A percentile compares a stretch with the other conserved stretches of the same genome.
Evolutionary conservation across 2,888 invertebrate species (phyloP).

Genomic region (Tanypteryx hageni): DNA sequence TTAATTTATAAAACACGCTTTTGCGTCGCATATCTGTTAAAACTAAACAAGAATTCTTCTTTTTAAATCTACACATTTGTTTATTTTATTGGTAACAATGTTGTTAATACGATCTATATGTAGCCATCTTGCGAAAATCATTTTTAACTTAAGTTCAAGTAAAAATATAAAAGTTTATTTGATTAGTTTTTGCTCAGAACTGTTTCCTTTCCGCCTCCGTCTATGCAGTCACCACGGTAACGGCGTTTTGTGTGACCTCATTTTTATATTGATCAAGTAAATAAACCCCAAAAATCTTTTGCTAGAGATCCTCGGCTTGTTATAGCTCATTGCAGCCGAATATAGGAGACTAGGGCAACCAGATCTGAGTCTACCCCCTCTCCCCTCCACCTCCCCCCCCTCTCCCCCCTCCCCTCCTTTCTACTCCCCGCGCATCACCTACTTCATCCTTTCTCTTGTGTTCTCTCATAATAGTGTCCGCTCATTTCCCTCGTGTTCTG

Average conservation of each 20-base stretch:
- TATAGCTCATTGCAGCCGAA: constrained; percentile 28
- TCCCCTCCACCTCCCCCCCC: not conserved
- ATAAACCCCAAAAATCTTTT: constrained; percentile 3
- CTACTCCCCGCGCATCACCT: not conserved
- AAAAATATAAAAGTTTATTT: too few species aligned
- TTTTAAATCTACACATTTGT: too few species aligned
- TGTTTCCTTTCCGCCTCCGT: too few species aligned
- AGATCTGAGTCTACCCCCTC: not conserved
- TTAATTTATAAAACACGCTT: too few species aligned
- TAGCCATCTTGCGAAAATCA: not conserved
- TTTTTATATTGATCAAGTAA: constrained; percentile 11
- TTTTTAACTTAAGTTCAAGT: not conserved
- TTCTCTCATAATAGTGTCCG: too few species aligned
- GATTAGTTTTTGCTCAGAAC: too few species aligned
- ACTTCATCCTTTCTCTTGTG: not conserved
- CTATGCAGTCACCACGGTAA: not conserved
- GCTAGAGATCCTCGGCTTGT: not conserved
- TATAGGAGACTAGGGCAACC: constrained; percentile 34
- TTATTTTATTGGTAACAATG: too few species aligned
- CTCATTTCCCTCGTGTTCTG: too few species aligned
- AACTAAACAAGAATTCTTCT: too few species aligned
- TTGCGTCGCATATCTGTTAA: too few species aligned
- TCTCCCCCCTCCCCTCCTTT: not conserved
- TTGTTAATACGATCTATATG: too few species aligned
- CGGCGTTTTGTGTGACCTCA: not conserved